phyloP scores from a whole-genome alignment of 2,113 vertebrate species.

The Scytalopus superciliaris region DNA sequence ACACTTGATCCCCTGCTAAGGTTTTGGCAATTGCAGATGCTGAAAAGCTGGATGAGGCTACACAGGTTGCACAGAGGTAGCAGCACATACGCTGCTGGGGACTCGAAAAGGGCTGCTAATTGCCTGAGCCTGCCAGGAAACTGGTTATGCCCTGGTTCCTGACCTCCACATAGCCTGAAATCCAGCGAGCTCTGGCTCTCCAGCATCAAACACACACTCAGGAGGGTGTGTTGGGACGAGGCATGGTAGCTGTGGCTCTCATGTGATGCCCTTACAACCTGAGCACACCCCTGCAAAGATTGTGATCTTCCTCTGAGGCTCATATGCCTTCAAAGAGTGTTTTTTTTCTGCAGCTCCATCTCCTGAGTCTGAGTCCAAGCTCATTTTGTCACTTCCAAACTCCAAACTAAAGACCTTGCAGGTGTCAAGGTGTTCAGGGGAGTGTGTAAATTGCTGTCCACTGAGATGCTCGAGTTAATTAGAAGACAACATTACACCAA shows the following conservation, averaged over 20 bases:
- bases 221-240: not conserved
- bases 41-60: not conserved
- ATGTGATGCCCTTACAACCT: not conserved
- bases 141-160: not conserved
- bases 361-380: not conserved
- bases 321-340: not conserved
- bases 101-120: not conserved
- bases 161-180: not conserved
- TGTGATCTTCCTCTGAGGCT: not conserved
- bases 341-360: not conserved
- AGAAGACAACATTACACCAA: not conserved
- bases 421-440: not conserved
- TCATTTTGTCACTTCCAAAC: not conserved
- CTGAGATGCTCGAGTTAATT: not conserved
- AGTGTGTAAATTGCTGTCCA: not conserved
- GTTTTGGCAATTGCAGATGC: not conserved
- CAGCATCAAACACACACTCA: not conserved
- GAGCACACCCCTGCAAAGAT: not conserved
- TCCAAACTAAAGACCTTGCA: not conserved
- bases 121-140: not conserved
- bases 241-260: not conserved
- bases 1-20: not conserved
- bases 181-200: accelerated
- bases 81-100: not conserved
- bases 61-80: not conserved